These are phyloP conservation scores for Nemotelus pantherinus DNA, from an alignment of 2,888 invertebrate genomes.

Conservation along the genomic window DNA sequence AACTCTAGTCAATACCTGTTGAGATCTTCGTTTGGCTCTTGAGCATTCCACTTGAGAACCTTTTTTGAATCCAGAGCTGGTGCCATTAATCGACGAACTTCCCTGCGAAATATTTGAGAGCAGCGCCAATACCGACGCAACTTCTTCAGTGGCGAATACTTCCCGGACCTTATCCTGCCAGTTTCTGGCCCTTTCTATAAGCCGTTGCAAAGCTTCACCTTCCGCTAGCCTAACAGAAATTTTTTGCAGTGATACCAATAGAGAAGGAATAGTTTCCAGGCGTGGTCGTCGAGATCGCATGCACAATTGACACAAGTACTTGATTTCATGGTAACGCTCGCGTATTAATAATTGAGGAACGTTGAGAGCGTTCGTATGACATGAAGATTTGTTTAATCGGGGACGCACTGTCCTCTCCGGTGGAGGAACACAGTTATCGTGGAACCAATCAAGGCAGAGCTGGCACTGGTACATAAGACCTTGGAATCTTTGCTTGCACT, in stretches of 20 bases:
- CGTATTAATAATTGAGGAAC: conserved; percentile 29
- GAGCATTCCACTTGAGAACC: background rate
- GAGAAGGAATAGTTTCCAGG: conserved; percentile 80
- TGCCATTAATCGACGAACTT: background rate
- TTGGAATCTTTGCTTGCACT: conserved; percentile 78
- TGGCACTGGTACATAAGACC: conserved; percentile 93
- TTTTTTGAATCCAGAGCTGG: background rate
- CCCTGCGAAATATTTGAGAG: conserved; percentile 63
- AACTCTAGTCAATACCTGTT: conserved; percentile 22
- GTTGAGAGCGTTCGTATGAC: conserved; percentile 24
- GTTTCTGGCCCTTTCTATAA: conserved; percentile 93
- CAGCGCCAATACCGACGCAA: conserved; percentile 73
- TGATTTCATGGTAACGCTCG: conserved; percentile 65
- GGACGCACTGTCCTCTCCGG: conserved; percentile 51
- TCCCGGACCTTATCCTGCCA: conserved; percentile 91
- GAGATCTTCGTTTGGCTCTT: conserved; percentile 16
- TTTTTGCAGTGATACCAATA: conserved; percentile 81
- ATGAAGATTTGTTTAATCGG: conserved; percentile 51
- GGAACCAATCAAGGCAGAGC: conserved; percentile 95
- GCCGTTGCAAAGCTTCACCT: conserved; percentile 90
- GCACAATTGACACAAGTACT: conserved; percentile 90
- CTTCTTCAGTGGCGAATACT: conserved; percentile 73
- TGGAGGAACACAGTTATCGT: conserved; percentile 67
- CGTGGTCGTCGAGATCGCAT: conserved; percentile 86
- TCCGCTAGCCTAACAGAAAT: conserved; percentile 84